A percentile compares a stretch with the other conserved stretches of the same genome.
These are phyloP conservation scores for Spilogale gracilis DNA, from an alignment of 2,113 vertebrate species.

Conservation along the genomic window DNA sequence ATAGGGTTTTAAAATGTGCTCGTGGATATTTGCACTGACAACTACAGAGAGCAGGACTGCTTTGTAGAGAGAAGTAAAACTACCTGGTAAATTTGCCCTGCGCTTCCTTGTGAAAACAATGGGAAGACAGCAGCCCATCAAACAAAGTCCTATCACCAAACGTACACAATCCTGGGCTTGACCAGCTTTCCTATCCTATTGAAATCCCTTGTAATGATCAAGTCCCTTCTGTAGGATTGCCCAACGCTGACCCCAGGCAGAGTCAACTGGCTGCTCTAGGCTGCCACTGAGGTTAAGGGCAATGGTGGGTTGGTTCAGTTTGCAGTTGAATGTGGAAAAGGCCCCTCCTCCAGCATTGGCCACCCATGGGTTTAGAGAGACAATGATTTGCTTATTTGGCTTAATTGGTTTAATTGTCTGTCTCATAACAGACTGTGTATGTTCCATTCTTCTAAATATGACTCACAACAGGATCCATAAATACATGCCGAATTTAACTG, in stretches of 20 bases:
- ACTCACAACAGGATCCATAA: not conserved
- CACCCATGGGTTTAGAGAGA: not conserved
- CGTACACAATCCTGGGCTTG: not conserved
- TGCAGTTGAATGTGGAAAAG: not conserved
- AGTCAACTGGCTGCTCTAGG: not conserved
- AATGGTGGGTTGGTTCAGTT: accelerated
- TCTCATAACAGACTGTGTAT: not conserved
- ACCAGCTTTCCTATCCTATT: not conserved
- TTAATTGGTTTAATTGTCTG: not conserved
- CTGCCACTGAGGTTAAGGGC: not conserved
- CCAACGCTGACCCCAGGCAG: not conserved
- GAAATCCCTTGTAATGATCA: not conserved
- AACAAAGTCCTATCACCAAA: not conserved
- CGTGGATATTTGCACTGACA: slow-evolving; percentile 68
- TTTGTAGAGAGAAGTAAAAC: slow-evolving; percentile 37
- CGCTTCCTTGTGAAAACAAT: slow-evolving; percentile 69
- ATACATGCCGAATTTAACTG: not conserved
- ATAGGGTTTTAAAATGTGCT: slow-evolving; percentile 57
- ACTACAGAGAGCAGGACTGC: not conserved
- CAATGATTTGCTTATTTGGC: not conserved
- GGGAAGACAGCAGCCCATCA: slow-evolving; percentile 5
- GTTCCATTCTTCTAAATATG: not conserved
- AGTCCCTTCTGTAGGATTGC: not conserved
- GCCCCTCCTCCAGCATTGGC: not conserved
- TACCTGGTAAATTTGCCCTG: slow-evolving; percentile 36